Evolutionary conservation across 1,140 invertebrate species (phyloP).

Genomic region (Rhyzopertha dominica): DNA sequence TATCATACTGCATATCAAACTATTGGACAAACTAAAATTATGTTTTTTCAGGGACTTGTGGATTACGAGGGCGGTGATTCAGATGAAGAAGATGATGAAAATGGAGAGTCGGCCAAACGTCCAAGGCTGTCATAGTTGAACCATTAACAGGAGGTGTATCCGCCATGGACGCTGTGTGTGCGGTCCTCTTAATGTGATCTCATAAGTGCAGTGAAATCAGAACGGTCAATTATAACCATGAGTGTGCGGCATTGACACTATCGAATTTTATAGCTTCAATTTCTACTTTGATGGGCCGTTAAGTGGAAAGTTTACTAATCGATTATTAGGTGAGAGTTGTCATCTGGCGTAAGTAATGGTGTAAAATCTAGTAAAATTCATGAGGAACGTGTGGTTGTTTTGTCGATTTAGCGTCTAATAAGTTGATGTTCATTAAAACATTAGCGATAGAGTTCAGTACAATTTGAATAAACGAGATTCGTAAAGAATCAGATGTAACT

Average conservation of each 20-base stretch:
- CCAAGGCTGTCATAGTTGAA: slow-evolving; percentile 56
- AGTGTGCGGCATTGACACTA: slow-evolving; percentile 5
- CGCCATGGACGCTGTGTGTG: slow-evolving; percentile 27
- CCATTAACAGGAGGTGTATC: slow-evolving; percentile 31
- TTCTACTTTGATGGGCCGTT: slow-evolving; percentile 4
- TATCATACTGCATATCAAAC: too few relatives aligned
- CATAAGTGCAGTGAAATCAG: slow-evolving; percentile 26
- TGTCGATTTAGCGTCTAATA: slow-evolving; percentile 3
- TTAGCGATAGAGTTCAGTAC: too few relatives aligned
- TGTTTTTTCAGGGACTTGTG: slow-evolving; percentile 71
- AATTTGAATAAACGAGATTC: too few relatives aligned
- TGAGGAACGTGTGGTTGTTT: not conserved
- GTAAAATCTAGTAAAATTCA: not conserved
- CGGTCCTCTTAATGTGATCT: slow-evolving; percentile 37
- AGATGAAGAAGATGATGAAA: slow-evolving; percentile 77
- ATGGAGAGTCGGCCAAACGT: slow-evolving; percentile 53
- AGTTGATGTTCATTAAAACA: too few relatives aligned
- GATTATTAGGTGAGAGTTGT: not conserved
- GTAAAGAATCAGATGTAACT: too few relatives aligned
- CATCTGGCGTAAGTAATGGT: slow-evolving; percentile 4
- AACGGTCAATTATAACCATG: slow-evolving; percentile 30
- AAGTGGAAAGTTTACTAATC: not conserved
- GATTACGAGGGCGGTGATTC: slow-evolving; percentile 96
- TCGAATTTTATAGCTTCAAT: slow-evolving; percentile 1
- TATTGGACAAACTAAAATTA: too few relatives aligned